Evolutionary conservation across 2,888 invertebrate genomes (phyloP).

Genomic region (Pimpla rufipes): DNA sequence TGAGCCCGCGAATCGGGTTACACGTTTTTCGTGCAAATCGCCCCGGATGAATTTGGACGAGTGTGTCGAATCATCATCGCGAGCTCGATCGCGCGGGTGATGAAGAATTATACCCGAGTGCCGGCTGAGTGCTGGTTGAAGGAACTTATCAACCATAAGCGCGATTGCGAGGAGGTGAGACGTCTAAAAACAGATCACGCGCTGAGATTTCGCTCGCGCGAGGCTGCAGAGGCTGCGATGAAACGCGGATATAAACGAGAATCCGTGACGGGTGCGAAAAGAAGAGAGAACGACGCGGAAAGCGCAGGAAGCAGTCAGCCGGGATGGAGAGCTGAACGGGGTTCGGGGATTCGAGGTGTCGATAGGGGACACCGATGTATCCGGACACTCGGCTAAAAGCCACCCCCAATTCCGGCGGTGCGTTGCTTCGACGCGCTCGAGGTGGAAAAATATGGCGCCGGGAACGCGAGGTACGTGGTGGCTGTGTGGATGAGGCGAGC

Average conservation of each 20-base stretch:
- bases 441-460: constrained; percentile 58
- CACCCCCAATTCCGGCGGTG: constrained; percentile 57
- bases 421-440: constrained; percentile 47
- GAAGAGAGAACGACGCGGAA: constrained; percentile 21
- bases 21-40: background rate
- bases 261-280: constrained; percentile 25
- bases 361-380: constrained; percentile 52
- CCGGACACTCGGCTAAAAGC: constrained; percentile 65
- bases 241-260: constrained; percentile 9
- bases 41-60: constrained; percentile 10
- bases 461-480: constrained; percentile 3
- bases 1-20: constrained; percentile 12
- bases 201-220: background rate
- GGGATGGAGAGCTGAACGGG: background rate
- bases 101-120: background rate
- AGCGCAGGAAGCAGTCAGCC: constrained; percentile 14
- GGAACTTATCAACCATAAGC: background rate
- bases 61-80: background rate
- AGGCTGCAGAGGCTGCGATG: background rate
- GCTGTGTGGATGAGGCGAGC: constrained; percentile 27
- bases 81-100: background rate
- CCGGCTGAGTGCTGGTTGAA: constrained; percentile 23
- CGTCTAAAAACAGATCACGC: constrained; percentile 1
- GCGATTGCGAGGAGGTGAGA: background rate
- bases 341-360: constrained; percentile 34